phyloP scores from a whole-genome alignment of 2,113 vertebrate genomes.

The Podarcis muralis region DNA sequence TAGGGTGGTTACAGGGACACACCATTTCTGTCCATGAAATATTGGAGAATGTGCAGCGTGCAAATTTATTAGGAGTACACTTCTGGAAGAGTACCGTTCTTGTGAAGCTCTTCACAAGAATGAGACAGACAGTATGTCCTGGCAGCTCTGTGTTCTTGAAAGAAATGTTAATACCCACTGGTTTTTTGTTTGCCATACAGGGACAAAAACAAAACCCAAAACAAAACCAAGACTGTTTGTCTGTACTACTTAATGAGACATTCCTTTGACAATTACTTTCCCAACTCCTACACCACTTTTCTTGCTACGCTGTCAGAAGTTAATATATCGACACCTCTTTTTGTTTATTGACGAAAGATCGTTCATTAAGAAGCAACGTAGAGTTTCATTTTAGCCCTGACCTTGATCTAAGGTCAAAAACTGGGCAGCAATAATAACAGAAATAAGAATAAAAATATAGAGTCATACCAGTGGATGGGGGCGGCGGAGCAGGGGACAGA shows the following conservation, averaged over 20 bases:
- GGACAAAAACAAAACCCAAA: too few species aligned
- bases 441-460: background rate
- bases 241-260: background rate
- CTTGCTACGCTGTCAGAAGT: background rate
- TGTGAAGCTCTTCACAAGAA: background rate
- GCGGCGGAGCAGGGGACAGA: too few species aligned
- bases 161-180: background rate
- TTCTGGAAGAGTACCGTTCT: background rate
- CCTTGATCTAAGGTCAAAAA: background rate
- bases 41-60: background rate
- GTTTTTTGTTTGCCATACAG: background rate
- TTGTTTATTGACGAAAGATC: background rate
- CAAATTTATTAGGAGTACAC: background rate
- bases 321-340: background rate
- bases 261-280: background rate
- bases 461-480: background rate
- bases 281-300: constrained; percentile 1
- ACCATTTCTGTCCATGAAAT: background rate
- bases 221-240: background rate
- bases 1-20: background rate
- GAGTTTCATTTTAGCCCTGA: background rate
- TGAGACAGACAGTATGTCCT: background rate
- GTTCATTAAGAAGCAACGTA: background rate
- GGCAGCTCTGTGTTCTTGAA: background rate
- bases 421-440: background rate